Conservation (phyloP, 2,113 vertebrate species). For the Alosa alosa region DNA sequence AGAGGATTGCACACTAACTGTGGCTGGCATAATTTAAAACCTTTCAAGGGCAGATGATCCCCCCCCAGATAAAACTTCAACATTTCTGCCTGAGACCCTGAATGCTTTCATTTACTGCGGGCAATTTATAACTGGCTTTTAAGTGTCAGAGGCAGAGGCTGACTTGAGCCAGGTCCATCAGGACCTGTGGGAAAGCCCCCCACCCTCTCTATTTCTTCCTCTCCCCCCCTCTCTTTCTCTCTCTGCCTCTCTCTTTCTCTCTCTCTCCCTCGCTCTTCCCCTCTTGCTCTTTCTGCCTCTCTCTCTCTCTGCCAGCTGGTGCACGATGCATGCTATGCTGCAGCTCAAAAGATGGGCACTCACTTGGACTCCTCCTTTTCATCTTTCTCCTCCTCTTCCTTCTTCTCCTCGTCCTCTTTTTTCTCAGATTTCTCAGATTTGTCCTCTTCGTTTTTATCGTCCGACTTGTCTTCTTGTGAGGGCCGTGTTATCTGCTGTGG, state of each 20-base stretch:
- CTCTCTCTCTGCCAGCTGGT: not conserved
- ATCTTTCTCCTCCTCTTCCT: constrained; percentile 98
- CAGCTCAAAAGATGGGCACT: constrained; percentile 47
- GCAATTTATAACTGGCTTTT: constrained; percentile 4
- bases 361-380: constrained; percentile 96
- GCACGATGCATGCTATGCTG: not conserved
- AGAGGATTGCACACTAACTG: not conserved
- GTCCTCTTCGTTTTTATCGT: constrained; percentile 95
- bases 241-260: not conserved
- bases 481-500: constrained; percentile 92
- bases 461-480: constrained; percentile 95
- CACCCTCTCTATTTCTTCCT: not conserved
- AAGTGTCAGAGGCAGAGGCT: not conserved
- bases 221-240: not conserved
- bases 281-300: not conserved
- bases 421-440: constrained; percentile 92
- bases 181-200: not conserved
- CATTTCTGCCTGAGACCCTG: not conserved
- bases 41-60: not conserved
- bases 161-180: not conserved
- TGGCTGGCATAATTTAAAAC: constrained; percentile 19
- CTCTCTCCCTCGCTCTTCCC: not conserved
- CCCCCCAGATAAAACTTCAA: not conserved
- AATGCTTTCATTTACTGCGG: constrained; percentile 18
- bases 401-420: constrained; percentile 96